Percentiles rank a stretch among this genome's conserved stretches.
Evolutionary conservation across 2,113 vertebrate species (phyloP).

Genomic region (Panthera leo): DNA sequence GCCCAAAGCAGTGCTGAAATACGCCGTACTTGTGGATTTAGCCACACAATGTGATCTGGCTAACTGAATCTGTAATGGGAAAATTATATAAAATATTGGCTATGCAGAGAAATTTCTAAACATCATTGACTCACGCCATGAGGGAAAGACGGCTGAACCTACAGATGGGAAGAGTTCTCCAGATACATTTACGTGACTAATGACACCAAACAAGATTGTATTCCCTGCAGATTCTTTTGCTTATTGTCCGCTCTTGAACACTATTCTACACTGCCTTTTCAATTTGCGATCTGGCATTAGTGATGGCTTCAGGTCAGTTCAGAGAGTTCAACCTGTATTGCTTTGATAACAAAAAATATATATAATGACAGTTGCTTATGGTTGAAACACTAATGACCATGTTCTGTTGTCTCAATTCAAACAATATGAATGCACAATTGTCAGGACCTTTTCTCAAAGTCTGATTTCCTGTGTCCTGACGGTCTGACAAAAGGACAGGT

Average conservation of each 20-base stretch:
- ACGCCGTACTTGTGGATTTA: background rate
- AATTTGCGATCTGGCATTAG: background rate
- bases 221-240: background rate
- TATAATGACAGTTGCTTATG: background rate
- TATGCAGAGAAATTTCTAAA: background rate
- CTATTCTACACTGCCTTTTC: background rate
- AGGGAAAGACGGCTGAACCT: background rate
- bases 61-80: conserved; percentile 37
- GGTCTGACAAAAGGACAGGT: background rate
- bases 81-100: background rate
- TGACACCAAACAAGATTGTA: background rate
- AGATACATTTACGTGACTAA: background rate
- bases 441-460: background rate
- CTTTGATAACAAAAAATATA: background rate
- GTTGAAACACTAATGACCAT: background rate
- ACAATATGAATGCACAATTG: background rate
- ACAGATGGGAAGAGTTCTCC: background rate
- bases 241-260: background rate
- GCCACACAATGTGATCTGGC: background rate
- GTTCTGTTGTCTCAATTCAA: background rate
- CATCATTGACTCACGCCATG: background rate
- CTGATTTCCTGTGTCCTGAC: background rate
- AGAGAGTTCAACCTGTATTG: background rate
- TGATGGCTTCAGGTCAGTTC: background rate
- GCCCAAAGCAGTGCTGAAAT: background rate